A percentile compares a stretch with the other conserved stretches of the same genome.
These are phyloP conservation scores for Ophioderma brevispina DNA, from an alignment of 35 echinoderm and acorn worm genomes.

Conservation along the genomic window DNA sequence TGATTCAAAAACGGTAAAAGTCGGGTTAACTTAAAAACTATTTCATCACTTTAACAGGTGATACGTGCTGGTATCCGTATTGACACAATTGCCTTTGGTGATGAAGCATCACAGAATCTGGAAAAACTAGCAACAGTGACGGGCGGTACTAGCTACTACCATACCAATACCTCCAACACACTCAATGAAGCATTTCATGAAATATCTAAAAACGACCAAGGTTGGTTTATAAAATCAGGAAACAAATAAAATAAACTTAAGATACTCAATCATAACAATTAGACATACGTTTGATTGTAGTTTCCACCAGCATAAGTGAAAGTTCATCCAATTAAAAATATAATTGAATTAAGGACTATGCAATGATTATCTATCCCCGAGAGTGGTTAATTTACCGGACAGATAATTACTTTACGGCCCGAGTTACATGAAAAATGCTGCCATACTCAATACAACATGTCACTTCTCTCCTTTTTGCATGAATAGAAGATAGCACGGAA, in stretches of 20 bases:
- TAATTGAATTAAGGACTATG: no score
- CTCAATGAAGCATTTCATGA: neutral
- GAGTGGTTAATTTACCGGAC: no score
- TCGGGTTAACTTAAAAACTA: no score
- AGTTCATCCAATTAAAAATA: no score
- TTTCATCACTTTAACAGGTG: neutral
- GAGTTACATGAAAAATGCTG: neutral
- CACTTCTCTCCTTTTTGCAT: neutral
- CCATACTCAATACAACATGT: no score
- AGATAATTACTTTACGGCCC: neutral
- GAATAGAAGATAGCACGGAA: neutral
- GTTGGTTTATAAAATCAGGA: no score
- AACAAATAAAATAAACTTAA: no score
- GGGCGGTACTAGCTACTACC: slow-evolving; percentile 44
- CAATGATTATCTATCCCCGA: no score
- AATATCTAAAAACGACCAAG: neutral
- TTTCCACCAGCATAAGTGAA: no score
- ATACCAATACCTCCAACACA: slow-evolving; percentile 3
- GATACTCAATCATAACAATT: no score
- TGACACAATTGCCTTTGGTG: slow-evolving; percentile 67
- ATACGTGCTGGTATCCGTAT: slow-evolving; percentile 38
- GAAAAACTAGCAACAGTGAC: slow-evolving; percentile 46
- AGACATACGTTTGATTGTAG: no score
- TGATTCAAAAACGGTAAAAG: no score
- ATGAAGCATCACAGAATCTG: slow-evolving; percentile 24